Evolutionary conservation across 2,797 vertebrate species (phyloP).

Genomic region (Coregonus ussuriensis): DNA sequence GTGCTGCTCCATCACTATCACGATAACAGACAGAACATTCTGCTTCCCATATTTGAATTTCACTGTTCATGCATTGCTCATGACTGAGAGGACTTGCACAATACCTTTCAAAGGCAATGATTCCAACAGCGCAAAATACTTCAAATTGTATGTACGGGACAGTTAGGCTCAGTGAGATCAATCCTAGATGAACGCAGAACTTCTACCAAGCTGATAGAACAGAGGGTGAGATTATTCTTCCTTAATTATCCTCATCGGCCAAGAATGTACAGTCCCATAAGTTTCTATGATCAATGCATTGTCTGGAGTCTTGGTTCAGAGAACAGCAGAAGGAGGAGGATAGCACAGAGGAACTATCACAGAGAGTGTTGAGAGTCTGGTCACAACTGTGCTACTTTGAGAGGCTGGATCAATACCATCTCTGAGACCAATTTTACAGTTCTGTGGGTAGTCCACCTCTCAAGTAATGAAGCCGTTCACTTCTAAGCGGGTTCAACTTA

Average conservation of each 20-base stretch:
- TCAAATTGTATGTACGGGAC: not conserved
- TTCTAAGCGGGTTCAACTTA: slow-evolving; percentile 38
- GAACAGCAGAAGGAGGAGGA: slow-evolving; percentile 24
- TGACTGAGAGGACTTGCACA: too few relatives aligned
- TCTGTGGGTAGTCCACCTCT: slow-evolving; percentile 53
- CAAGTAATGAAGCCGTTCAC: slow-evolving; percentile 70
- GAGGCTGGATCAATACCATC: slow-evolving; percentile 69
- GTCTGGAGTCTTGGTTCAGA: not conserved
- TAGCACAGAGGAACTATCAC: slow-evolving; percentile 25
- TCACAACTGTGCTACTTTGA: slow-evolving; percentile 60
- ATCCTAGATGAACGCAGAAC: not conserved
- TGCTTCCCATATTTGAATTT: too few relatives aligned
- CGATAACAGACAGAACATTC: not conserved
- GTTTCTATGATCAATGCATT: too few relatives aligned
- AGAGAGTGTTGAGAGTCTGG: slow-evolving; percentile 60
- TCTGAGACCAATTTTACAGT: slow-evolving; percentile 73
- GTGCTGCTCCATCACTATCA: not conserved
- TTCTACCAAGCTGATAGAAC: too few relatives aligned
- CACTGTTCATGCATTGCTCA: too few relatives aligned
- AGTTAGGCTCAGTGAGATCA: not conserved
- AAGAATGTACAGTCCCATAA: too few relatives aligned
- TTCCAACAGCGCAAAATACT: too few relatives aligned
- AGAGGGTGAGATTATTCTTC: too few relatives aligned
- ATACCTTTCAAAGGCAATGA: too few relatives aligned
- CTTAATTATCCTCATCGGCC: too few relatives aligned